These are phyloP conservation scores for Marcusenius ussheri DNA, from an alignment of 2,113 vertebrate genomes.

Conservation along the genomic window DNA sequence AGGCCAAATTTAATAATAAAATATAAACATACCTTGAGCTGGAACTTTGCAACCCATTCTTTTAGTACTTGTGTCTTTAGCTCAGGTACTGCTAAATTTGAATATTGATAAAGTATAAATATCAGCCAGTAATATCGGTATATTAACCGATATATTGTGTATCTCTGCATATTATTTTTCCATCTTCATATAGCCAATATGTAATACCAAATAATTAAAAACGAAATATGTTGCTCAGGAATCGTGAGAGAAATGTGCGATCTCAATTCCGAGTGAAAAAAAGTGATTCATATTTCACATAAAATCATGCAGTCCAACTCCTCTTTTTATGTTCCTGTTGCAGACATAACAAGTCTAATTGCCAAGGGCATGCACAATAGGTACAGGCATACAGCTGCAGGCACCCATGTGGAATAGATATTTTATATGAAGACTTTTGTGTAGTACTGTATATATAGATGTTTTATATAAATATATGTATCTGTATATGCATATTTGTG, in stretches of 20 bases:
- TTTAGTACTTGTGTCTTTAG: not conserved
- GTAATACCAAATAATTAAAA: not conserved
- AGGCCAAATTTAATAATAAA: not conserved
- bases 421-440: not conserved
- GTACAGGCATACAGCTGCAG: not conserved
- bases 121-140: not conserved
- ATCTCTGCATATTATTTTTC: not conserved
- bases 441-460: not conserved
- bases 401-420: not conserved
- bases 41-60: not conserved
- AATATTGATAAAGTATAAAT: not conserved
- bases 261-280: not conserved
- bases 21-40: not conserved
- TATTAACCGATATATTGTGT: not conserved
- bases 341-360: not conserved
- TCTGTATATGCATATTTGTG: not conserved
- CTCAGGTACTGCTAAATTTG: not conserved
- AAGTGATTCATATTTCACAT: not conserved
- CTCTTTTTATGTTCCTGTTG: not conserved
- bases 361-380: not conserved
- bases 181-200: not conserved
- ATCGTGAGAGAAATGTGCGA: not conserved
- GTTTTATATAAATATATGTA: not conserved
- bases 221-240: not conserved
- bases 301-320: not conserved